Conservation (phyloP, 2,797 vertebrate species). For the Gila robusta region DNA sequence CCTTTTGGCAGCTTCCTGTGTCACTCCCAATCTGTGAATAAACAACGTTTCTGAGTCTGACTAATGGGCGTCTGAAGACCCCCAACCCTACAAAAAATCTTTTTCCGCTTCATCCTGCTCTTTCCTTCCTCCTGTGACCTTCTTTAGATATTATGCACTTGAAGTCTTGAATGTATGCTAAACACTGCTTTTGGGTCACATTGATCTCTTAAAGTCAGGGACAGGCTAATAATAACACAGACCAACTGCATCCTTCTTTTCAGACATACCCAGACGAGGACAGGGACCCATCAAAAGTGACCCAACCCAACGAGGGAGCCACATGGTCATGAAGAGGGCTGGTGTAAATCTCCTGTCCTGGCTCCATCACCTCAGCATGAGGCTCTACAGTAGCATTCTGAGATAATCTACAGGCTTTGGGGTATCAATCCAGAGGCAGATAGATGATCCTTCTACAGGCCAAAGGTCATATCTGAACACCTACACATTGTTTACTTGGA, state of each 20-base stretch:
- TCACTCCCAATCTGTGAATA: constrained; percentile 70
- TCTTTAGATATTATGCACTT: not conserved
- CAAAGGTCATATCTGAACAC: constrained; percentile 60
- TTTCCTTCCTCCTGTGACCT: constrained; percentile 33
- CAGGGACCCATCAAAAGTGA: constrained; percentile 7
- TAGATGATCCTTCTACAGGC: constrained; percentile 59
- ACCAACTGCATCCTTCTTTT: constrained; percentile 21
- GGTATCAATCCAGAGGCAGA: constrained; percentile 61
- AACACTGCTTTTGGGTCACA: constrained; percentile 29
- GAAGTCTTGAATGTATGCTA: not conserved
- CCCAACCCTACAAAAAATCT: not conserved
- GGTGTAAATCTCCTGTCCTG: constrained; percentile 41
- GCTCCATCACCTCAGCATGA: constrained; percentile 27
- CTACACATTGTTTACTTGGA: constrained; percentile 54
- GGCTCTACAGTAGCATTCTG: constrained; percentile 49
- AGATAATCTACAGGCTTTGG: constrained; percentile 56
- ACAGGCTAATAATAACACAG: constrained; percentile 40
- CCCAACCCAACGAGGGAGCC: constrained; percentile 5
- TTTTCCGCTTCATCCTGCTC: constrained; percentile 35
- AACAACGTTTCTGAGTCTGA: constrained; percentile 62
- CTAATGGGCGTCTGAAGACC: constrained; percentile 7
- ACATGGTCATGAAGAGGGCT: constrained; percentile 33
- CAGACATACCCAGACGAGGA: constrained; percentile 34
- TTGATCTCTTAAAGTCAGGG: constrained; percentile 26
- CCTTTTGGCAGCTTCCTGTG: constrained; percentile 74